Evolutionary conservation across 2,888 invertebrate genomes (phyloP).

Genomic region (Nephrotoma guestfalica): DNA sequence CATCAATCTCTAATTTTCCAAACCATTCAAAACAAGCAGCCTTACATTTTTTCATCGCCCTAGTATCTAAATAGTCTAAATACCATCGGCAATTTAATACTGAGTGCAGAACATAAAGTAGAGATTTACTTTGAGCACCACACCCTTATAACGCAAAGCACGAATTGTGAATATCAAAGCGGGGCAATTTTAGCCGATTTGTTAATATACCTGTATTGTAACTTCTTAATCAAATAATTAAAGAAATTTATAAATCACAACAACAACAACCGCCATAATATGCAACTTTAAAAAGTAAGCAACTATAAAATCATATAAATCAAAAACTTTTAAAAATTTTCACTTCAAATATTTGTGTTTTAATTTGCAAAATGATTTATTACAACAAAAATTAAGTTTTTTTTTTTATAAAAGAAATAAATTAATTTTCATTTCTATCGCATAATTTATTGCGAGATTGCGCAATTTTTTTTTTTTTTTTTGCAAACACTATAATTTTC

Average conservation of each 20-base stretch:
- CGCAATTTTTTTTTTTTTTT: background rate
- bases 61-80: too few species aligned
- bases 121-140: too few species aligned
- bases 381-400: background rate
- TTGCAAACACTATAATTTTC: background rate
- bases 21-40: too few species aligned
- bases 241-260: background rate
- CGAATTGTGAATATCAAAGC: too few species aligned
- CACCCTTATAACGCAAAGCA: too few species aligned
- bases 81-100: too few species aligned
- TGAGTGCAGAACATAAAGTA: too few species aligned
- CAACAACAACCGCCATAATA: background rate
- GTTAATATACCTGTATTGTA: background rate
- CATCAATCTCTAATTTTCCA: too few species aligned
- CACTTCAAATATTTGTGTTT: background rate
- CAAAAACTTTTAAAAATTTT: background rate
- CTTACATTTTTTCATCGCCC: too few species aligned
- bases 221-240: background rate
- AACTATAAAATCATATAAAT: background rate
- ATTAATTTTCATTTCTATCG: background rate
- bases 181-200: too few species aligned
- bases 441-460: background rate
- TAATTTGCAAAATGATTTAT: background rate
- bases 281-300: background rate
- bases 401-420: background rate